Evolutionary conservation across 2,888 invertebrate species (phyloP).

Genomic region (Byasa hedistus): DNA sequence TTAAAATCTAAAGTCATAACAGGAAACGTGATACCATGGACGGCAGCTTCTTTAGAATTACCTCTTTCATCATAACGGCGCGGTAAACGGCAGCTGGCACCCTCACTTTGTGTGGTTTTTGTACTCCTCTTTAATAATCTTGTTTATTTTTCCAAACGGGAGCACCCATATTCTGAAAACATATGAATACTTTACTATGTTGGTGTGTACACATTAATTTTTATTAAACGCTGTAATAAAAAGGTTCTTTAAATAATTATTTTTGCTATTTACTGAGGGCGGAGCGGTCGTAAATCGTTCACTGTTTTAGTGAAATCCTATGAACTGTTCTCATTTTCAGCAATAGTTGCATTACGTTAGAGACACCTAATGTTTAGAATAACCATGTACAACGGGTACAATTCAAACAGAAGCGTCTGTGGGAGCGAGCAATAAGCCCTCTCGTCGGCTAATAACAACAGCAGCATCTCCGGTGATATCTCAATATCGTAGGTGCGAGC

Average conservation of each 20-base stretch:
- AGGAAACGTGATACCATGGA: constrained; percentile 76
- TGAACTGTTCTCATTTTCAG: no score
- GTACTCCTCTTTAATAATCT: constrained; percentile 74
- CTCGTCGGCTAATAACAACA: constrained; percentile 75
- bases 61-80: constrained; percentile 74
- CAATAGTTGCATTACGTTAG: background rate
- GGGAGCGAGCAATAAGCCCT: constrained; percentile 68
- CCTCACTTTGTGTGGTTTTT: constrained; percentile 74
- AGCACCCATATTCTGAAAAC: constrained; percentile 64
- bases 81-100: constrained; percentile 72
- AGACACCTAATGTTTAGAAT: constrained; percentile 12
- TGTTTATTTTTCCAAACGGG: constrained; percentile 73
- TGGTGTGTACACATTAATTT: background rate
- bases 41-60: constrained; percentile 57
- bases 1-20: constrained; percentile 78
- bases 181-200: constrained; percentile 43
- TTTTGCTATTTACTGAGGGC: background rate
- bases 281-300: background rate
- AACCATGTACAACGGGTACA: constrained; percentile 12
- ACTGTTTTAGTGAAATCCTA: no score
- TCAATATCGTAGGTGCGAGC: constrained; percentile 78
- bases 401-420: constrained; percentile 22
- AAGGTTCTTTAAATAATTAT: background rate
- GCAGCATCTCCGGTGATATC: constrained; percentile 72
- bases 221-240: background rate